Percentiles rank a stretch among this genome's conserved stretches.
These are phyloP conservation scores for Lasioglossum albipes DNA, from an alignment of 1,140 invertebrate genomes.

Conservation along the genomic window DNA sequence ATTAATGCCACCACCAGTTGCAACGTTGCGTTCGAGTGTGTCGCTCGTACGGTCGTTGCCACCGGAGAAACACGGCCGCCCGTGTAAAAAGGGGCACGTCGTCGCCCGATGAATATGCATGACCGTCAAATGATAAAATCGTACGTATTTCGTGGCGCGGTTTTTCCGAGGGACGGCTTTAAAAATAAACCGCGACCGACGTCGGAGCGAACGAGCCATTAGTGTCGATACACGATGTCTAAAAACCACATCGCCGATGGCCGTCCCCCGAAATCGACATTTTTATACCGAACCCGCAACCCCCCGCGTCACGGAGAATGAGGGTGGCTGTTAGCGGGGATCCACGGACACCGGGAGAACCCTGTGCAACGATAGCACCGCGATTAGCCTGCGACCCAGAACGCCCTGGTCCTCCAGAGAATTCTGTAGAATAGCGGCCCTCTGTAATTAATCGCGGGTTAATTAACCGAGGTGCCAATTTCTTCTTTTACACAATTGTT, in stretches of 20 bases:
- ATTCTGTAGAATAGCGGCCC: too few species aligned
- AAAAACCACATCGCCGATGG: constrained; percentile 44
- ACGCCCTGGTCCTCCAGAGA: too few species aligned
- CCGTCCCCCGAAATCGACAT: constrained; percentile 21
- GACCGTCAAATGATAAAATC: constrained; percentile 64
- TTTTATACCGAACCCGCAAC: constrained; percentile 19
- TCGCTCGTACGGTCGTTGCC: constrained; percentile 23
- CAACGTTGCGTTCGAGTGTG: constrained; percentile 29
- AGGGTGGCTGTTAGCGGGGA: not conserved
- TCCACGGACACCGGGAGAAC: constrained; percentile 4
- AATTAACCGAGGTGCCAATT: too few species aligned
- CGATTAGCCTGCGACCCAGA: not conserved
- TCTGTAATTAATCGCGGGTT: too few species aligned
- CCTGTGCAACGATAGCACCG: not conserved
- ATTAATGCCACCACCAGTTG: constrained; percentile 64
- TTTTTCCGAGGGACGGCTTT: constrained; percentile 14
- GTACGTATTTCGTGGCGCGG: constrained; percentile 47
- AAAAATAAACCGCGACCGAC: constrained; percentile 31
- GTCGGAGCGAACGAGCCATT: constrained; percentile 54
- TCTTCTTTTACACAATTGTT: too few species aligned
- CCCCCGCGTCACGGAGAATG: not conserved
- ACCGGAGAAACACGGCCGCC: constrained; percentile 27
- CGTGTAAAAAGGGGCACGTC: constrained; percentile 46
- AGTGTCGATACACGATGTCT: constrained; percentile 56
- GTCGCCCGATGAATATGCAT: constrained; percentile 62